Conservation (phyloP, 2,888 invertebrate genomes). For the Platycheirus rosarum region DNA sequence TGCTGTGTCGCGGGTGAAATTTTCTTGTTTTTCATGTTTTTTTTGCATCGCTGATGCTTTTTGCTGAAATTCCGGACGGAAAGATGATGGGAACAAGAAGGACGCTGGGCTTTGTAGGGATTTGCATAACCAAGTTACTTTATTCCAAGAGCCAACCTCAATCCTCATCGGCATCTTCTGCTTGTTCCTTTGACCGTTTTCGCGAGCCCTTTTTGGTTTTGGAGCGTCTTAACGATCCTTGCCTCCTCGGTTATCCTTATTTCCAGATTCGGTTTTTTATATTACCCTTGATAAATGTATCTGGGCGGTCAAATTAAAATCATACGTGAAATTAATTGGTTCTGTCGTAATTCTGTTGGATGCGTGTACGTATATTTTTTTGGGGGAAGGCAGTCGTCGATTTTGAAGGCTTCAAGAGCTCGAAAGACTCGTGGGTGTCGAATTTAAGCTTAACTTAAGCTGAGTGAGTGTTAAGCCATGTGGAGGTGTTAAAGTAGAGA, state of each 20-base stretch:
- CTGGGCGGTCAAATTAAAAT: slow-evolving; percentile 71
- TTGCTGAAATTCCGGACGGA: slow-evolving; percentile 36
- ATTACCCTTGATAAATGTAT: slow-evolving; percentile 46
- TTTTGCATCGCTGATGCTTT: slow-evolving; percentile 12
- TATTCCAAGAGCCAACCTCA: neutral
- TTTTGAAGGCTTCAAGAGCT: slow-evolving; percentile 13
- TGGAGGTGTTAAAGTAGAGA: slow-evolving; percentile 59
- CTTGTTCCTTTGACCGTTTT: slow-evolving; percentile 21
- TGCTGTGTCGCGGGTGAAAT: slow-evolving; percentile 68
- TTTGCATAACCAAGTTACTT: slow-evolving; percentile 58
- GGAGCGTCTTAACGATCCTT: too few relatives aligned
- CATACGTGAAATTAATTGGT: slow-evolving; percentile 73
- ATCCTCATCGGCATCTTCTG: slow-evolving; percentile 9
- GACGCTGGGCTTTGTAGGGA: slow-evolving; percentile 38
- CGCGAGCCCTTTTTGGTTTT: slow-evolving; percentile 33
- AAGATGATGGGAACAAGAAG: slow-evolving; percentile 40
- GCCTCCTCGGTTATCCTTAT: slow-evolving; percentile 29
- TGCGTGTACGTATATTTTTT: neutral
- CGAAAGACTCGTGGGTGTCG: slow-evolving; percentile 54
- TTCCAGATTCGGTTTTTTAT: slow-evolving; percentile 7
- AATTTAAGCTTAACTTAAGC: slow-evolving; percentile 38
- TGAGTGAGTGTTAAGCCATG: slow-evolving; percentile 47
- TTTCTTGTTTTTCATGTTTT: slow-evolving; percentile 73
- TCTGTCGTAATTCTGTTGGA: slow-evolving; percentile 57
- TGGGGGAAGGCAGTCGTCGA: slow-evolving; percentile 1